These are phyloP conservation scores for Drosophila rufa DNA, from an alignment of 1,140 invertebrate genomes.

Conservation along the genomic window DNA sequence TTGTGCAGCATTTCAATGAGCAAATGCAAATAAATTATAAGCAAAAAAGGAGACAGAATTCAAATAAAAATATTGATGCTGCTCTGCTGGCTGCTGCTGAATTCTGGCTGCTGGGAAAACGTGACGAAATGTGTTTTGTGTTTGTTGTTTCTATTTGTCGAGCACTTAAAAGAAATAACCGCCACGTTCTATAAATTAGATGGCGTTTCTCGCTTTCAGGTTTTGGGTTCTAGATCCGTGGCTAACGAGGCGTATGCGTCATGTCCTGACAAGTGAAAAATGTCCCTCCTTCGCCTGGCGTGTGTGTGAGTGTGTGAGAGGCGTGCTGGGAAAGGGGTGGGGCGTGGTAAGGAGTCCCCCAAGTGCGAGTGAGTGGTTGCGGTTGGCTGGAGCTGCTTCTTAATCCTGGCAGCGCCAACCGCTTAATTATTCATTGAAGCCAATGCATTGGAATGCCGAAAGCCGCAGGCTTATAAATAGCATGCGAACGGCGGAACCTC, in stretches of 20 bases:
- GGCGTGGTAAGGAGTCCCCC: slow-evolving; percentile 31
- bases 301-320: slow-evolving; percentile 4
- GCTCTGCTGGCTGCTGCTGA: slow-evolving; percentile 20
- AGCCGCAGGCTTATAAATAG: slow-evolving; percentile 73
- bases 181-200: slow-evolving; percentile 77
- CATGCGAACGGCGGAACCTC: slow-evolving; percentile 48
- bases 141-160: slow-evolving; percentile 53
- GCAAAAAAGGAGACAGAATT: slow-evolving; percentile 56
- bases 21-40: slow-evolving; percentile 84
- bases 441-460: slow-evolving; percentile 77
- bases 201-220: slow-evolving; percentile 66
- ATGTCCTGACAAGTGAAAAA: slow-evolving; percentile 56
- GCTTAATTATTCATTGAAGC: slow-evolving; percentile 82
- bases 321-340: background rate
- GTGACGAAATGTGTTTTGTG: slow-evolving; percentile 70
- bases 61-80: slow-evolving; percentile 78
- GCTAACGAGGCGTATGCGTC: slow-evolving; percentile 55
- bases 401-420: slow-evolving; percentile 72
- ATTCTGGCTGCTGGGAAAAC: slow-evolving; percentile 23
- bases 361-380: slow-evolving; percentile 53
- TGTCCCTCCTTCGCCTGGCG: slow-evolving; percentile 43
- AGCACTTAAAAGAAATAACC: slow-evolving; percentile 66
- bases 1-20: slow-evolving; percentile 83
- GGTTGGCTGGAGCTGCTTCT: slow-evolving; percentile 42
- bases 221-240: slow-evolving; percentile 42